phyloP scores from a whole-genome alignment of 1,140 invertebrate species.

The Mya arenaria region DNA sequence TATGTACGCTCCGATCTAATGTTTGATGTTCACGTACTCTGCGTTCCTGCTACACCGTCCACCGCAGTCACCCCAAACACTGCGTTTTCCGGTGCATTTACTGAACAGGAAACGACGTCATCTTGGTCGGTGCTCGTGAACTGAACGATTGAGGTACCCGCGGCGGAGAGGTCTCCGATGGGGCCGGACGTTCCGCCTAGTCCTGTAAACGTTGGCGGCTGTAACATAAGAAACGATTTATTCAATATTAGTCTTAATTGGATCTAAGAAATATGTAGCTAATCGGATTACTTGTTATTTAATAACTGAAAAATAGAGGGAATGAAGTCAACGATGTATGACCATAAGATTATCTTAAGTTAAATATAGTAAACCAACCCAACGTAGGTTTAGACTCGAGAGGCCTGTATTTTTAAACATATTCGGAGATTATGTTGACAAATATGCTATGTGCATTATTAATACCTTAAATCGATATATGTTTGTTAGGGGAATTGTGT shows the following conservation, averaged over 20 bases:
- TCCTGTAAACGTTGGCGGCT: constrained; percentile 3
- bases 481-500: too few species aligned
- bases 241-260: background rate
- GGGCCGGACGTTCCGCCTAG: constrained; percentile 1
- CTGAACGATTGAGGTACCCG: constrained; percentile 5
- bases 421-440: too few species aligned
- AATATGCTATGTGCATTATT: too few species aligned
- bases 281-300: background rate
- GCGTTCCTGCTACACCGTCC: background rate
- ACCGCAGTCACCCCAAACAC: background rate
- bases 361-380: background rate
- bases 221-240: constrained; percentile 2
- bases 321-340: background rate
- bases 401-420: too few species aligned
- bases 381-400: too few species aligned
- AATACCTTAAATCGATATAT: too few species aligned
- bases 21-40: too few species aligned
- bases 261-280: background rate
- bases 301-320: background rate
- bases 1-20: too few species aligned
- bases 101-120: constrained; percentile 29
- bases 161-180: constrained; percentile 13
- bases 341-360: background rate
- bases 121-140: constrained; percentile 40
- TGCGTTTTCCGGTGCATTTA: background rate